These are phyloP conservation scores for Drosophila emarginata DNA, from an alignment of 2,888 invertebrate species.

Conservation along the genomic window DNA sequence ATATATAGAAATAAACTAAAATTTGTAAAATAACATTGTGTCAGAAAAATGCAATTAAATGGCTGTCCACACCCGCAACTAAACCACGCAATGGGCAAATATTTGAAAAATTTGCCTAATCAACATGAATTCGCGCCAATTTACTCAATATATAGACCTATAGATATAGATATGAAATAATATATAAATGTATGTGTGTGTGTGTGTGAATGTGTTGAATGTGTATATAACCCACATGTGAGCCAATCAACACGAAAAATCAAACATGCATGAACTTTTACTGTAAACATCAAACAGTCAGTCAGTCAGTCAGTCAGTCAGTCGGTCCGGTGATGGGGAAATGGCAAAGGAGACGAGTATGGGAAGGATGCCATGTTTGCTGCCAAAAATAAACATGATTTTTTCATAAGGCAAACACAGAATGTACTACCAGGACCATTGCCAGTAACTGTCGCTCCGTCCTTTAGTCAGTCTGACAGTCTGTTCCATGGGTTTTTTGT, in stretches of 20 bases:
- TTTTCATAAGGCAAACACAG: constrained; percentile 57
- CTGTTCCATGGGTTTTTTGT: constrained; percentile 21
- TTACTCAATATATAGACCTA: constrained; percentile 36
- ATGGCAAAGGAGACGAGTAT: constrained; percentile 21
- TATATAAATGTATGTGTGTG: not conserved
- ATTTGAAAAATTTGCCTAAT: constrained; percentile 41
- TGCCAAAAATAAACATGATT: constrained; percentile 69
- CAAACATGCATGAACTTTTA: constrained; percentile 60
- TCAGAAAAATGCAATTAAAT: not conserved
- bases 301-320: constrained; percentile 21
- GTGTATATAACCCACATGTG: constrained; percentile 33
- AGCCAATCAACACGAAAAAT: constrained; percentile 61
- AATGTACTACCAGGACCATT: not conserved
- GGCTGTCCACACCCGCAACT: not conserved
- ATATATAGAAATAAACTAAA: not conserved
- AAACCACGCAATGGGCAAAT: not conserved
- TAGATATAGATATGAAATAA: not conserved
- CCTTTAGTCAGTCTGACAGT: not conserved
- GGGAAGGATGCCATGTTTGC: constrained; percentile 54
- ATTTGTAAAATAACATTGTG: not conserved
- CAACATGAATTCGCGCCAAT: constrained; percentile 44
- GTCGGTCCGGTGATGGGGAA: constrained; percentile 15
- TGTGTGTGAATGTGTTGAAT: constrained; percentile 2
- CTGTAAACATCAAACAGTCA: constrained; percentile 46
- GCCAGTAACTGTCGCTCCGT: constrained; percentile 37